Percentiles rank a stretch among this genome's conserved stretches.
Evolutionary conservation across 2,113 vertebrate species (phyloP).

Genomic region (Dinomys branickii): DNA sequence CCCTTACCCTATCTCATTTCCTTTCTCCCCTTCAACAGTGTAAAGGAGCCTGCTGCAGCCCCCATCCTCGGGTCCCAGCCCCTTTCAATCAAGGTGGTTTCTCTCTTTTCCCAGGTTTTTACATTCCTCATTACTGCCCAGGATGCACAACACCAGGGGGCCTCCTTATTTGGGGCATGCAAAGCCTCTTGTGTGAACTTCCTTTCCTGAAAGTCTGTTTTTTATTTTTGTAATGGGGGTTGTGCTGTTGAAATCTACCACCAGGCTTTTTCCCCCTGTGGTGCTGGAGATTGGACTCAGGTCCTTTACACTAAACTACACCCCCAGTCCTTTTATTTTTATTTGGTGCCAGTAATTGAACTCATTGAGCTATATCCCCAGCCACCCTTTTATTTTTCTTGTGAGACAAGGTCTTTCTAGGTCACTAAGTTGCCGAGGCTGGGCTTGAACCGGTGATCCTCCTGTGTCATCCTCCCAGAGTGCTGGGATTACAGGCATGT

Average conservation of each 20-base stretch:
- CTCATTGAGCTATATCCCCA: too few relatives aligned
- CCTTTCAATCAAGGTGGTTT: rapidly evolving
- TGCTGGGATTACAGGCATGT: background rate
- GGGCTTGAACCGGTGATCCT: background rate
- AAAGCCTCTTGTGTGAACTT: background rate
- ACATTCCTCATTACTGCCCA: background rate
- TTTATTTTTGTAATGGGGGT: background rate
- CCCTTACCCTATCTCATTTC: background rate
- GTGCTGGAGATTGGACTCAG: background rate
- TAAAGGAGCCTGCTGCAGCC: background rate
- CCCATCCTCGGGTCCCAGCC: too few relatives aligned
- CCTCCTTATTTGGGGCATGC: background rate
- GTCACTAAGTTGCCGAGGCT: background rate
- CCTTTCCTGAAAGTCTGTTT: background rate
- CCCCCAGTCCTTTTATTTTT: background rate
- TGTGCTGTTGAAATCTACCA: background rate
- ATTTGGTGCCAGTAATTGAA: too few relatives aligned
- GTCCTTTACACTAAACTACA: background rate
- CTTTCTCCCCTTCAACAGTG: too few relatives aligned
- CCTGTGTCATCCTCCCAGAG: background rate
- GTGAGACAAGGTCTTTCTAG: background rate
- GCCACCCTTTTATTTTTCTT: background rate
- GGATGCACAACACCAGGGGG: too few relatives aligned
- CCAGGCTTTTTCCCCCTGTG: background rate
- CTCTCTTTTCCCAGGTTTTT: background rate